Evolutionary conservation across 1,140 invertebrate genomes (phyloP), one percentile per base, ranked within the genome.

Genomic region (Drosophila bipectinata): DNA sequence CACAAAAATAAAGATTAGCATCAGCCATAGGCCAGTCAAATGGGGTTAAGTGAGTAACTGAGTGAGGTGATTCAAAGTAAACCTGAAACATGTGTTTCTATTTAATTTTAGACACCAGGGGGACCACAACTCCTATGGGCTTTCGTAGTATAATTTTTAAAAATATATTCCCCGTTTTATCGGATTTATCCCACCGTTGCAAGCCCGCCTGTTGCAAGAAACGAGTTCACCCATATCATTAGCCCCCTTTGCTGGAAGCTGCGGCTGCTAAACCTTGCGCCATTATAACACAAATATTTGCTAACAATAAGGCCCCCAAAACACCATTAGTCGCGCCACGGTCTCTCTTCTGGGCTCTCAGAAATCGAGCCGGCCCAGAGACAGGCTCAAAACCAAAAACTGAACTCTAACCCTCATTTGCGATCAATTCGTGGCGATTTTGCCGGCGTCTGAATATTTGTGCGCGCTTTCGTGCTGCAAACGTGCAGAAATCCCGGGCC

Each of bases 221-320:
- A 79, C 81, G 80, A 72, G 80, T 84, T 83, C 72, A 84, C 78
- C 78, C 80, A 83, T 83, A 84, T 85, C 81, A 84, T 84, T 84
- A 84, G 77, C 72, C 72, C 48, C 77, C 57, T 63, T 8, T 49
- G 39, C 78, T 64, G 64, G 63, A 61, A 63, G 44, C 44, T 24
- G 24, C 24, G 52, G 63, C 63, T 67, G 56, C 57, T 77, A 78
- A 84, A 69, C 73, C 83, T 82, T 81, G 79, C 74, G 79, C 82
- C 82, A 87, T 87, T 87, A 87, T 87, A 88, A 88, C 82, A 88
- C 82, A 87, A 87, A 87, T 87, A 87, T 87, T 87, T 87, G 82
- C 74, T 88, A 87, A 87, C 82, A 87, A 88, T 87, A 88, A 81
- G 52, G 74, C 79, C 71, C 56, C 77, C 49, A 75, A 79, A 85